Percentiles rank a stretch among this genome's conserved stretches.
These are phyloP conservation scores for Polietes domitor DNA, from an alignment of 2,888 invertebrate species.

Conservation along the genomic window DNA sequence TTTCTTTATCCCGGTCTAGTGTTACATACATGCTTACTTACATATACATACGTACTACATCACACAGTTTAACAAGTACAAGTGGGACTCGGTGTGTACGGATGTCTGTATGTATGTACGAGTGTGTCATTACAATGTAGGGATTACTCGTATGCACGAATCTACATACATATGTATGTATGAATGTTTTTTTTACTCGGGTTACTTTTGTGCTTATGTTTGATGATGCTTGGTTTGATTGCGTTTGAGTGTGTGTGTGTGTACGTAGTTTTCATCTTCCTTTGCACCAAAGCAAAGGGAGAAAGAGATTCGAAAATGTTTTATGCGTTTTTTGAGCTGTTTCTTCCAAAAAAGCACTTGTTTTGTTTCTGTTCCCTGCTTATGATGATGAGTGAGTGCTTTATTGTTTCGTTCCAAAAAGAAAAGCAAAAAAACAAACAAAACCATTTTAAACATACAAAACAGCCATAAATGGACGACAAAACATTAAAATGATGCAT, in stretches of 20 bases:
- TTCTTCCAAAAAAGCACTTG: constrained; percentile 41
- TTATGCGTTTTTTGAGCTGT: constrained; percentile 2
- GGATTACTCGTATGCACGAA: not conserved
- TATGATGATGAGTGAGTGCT: constrained; percentile 42
- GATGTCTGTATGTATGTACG: no score
- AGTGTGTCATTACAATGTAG: not conserved
- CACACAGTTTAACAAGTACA: not conserved
- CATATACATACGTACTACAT: no score
- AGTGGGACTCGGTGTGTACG: not conserved
- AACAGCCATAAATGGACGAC: constrained; percentile 50
- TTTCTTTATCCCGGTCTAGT: no score
- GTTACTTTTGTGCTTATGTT: constrained; percentile 21
- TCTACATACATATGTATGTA: not conserved
- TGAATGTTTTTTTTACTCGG: not conserved
- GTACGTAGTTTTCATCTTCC: not conserved
- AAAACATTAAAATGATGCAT: constrained; percentile 55
- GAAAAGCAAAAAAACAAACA: not conserved
- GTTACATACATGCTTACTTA: no score
- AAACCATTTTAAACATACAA: constrained; percentile 39
- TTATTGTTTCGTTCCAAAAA: constrained; percentile 33
- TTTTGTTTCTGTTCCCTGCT: constrained; percentile 17
- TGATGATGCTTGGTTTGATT: constrained; percentile 16
- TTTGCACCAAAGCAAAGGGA: not conserved
- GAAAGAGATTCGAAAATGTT: constrained; percentile 5
- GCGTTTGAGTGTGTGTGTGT: not conserved